These are phyloP conservation scores for Ptilorrhoa leucosticta DNA, from an alignment of 2,113 vertebrate genomes.

Conservation along the genomic window DNA sequence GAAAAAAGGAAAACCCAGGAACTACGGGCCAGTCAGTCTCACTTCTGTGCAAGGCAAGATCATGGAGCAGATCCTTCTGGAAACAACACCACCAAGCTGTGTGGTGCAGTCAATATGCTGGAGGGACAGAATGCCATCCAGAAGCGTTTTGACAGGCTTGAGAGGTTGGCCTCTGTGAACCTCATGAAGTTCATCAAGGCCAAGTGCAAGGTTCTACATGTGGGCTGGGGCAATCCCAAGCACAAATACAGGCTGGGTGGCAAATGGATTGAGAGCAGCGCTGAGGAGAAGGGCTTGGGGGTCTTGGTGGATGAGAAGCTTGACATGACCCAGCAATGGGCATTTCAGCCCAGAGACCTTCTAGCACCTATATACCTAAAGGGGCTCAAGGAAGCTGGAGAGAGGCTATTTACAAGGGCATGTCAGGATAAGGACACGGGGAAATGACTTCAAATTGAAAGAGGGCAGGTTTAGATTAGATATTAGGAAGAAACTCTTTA, in stretches of 20 bases:
- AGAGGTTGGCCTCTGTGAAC: neutral
- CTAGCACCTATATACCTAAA: neutral
- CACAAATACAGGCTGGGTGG: neutral
- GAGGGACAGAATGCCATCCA: neutral
- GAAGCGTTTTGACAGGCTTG: neutral
- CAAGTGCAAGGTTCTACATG: neutral
- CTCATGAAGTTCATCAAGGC: neutral
- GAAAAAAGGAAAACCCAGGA: neutral
- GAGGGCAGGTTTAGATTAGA: neutral
- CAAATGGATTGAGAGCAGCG: neutral
- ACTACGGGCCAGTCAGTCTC: neutral
- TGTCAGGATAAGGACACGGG: neutral
- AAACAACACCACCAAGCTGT: neutral
- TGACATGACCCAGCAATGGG: too few species aligned
- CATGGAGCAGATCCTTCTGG: neutral
- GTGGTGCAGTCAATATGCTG: neutral
- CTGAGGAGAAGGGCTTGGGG: neutral
- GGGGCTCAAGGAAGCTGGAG: neutral
- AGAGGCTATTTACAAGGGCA: neutral
- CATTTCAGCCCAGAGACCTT: neutral
- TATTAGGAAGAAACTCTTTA: neutral
- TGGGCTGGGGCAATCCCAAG: neutral
- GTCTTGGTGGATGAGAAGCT: neutral
- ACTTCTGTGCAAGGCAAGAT: neutral
- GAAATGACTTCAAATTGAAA: neutral